Base-by-base conservation (phyloP, 1,140 invertebrate species). In the Drosophila asahinai region DNA sequence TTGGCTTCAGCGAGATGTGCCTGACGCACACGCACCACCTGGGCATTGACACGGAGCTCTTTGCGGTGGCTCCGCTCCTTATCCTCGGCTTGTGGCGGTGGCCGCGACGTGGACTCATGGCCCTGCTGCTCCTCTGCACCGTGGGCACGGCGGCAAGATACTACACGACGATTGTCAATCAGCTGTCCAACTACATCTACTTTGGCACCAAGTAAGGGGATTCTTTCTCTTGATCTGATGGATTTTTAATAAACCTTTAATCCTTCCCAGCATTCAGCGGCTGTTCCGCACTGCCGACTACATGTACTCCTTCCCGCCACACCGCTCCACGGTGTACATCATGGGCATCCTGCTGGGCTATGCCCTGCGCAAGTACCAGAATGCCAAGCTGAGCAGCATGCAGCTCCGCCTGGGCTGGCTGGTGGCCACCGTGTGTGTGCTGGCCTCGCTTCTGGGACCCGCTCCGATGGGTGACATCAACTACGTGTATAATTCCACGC, bases 1-100 rank as follows among this genome's bases (percentile, higher is more conserved):
- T 95, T 79, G 95, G 95, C n/a, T 95, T 95, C 70, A 94, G 95
- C 71, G 94, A 95, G 65, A 95, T 95, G 94, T 96, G 96, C 80
- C 86, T 96, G 17, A 96, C 95, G 1, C 95, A 96, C 61, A 96
- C 95, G 0, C 96, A 96, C 90, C 96, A 96, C 70, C 58, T 98
- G 62, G 97, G 97, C 11, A 97, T 97, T 80, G 97, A 98, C 82
- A 97, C 96, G 62, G 97, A 97, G 93, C 93, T 98, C 14, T 97
- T 97, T 84, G 91, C 95, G 0, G 81, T 96, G 5, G 95, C 96
- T 0, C 96, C 97, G 0, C 58, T 97, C 2, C 93, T 98, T 71
- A 94, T 97, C 2, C 93, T 95, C 17, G 87, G 94, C 0, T 80
- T 97, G 0, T 95, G 94, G 93, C 95, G 94, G 52, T 95, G 93